These are phyloP conservation scores for Cotesia congregata DNA, from an alignment of 2,888 invertebrate species.

Conservation along the genomic window DNA sequence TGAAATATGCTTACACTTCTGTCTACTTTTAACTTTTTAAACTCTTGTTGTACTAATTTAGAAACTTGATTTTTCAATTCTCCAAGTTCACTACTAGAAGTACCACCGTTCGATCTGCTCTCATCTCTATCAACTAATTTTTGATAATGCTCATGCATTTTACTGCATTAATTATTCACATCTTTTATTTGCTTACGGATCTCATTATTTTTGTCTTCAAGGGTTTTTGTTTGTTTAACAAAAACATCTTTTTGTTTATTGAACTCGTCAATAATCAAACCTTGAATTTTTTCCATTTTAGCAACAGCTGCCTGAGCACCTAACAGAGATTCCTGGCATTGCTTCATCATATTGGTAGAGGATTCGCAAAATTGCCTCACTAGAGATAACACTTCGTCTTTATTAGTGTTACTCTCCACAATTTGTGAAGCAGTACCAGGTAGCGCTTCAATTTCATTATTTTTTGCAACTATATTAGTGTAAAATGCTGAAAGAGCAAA, in stretches of 20 bases:
- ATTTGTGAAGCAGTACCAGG: background rate
- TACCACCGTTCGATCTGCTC: background rate
- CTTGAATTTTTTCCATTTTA: constrained; percentile 26
- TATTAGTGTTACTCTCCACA: background rate
- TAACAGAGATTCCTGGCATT: constrained; percentile 24
- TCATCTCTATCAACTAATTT: background rate
- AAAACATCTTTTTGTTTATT: constrained; percentile 9
- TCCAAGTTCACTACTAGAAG: background rate
- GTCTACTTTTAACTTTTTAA: background rate
- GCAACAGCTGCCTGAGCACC: constrained; percentile 14
- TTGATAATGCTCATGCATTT: background rate
- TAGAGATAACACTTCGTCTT: background rate
- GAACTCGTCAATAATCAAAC: constrained; percentile 21
- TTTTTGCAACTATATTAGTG: background rate
- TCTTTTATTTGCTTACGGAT: constrained; percentile 33
- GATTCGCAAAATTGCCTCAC: constrained; percentile 8
- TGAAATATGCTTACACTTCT: constrained; percentile 16
- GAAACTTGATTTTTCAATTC: background rate
- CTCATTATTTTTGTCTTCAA: constrained; percentile 35
- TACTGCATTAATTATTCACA: constrained; percentile 4
- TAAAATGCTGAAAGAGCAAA: too few relatives aligned
- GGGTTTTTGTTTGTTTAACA: constrained; percentile 16
- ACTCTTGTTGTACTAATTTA: background rate
- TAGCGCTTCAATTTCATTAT: background rate
- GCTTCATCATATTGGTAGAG: constrained; percentile 27